Base-by-base conservation (phyloP, 1,140 invertebrate species). In the Macrosteles quadrilineatus region DNA sequence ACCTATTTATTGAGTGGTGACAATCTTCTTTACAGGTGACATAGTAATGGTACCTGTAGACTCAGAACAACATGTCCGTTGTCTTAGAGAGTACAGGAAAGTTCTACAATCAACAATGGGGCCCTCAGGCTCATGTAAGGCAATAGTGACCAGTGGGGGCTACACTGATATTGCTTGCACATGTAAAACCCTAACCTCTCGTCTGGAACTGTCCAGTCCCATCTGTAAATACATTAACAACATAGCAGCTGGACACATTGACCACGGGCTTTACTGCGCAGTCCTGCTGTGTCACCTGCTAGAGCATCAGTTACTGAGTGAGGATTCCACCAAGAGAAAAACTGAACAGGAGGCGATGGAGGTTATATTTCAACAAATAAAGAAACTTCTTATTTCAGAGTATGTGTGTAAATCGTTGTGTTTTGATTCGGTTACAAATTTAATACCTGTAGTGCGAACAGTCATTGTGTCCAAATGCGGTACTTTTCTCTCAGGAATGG, bases 351-450 rank as follows among this genome's bases (percentile, higher is more conserved):
- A 53, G 12, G n/a, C 30, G 6, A 1, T 69, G 12, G n/a, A 36
- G 9, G 21, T 32, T 6, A 40, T 69, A 14, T 23, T 25, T 21
- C 31, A 62, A 17, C 17, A 23, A 27, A 32, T 30, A 31, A 25
- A 40, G 9, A 40, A 36, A 14, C 12, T 69, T 21, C 31, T 57
- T 59, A n/a, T 27, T 65, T 70, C 59, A n/a, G 23, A 27, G 17
- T 30, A 50, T 30, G 14, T 70, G 25, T 43, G 23, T 47, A 45
- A 50, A 47, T 27, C 12, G 19, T 12, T 70, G 23, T 31, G n/a
- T 70, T 70, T 64, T 50, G 40, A 65, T 70, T 65, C 59, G 29
- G 14, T 50, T 21, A 47, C 12, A n/a, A 43, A 53, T 23, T 47
- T 70, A 14, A 21, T 65, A 30, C 23, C 69, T 1, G 2, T 70